Conservation (phyloP, 2,888 invertebrate species). For the Ditylenchus weischeri region DNA sequence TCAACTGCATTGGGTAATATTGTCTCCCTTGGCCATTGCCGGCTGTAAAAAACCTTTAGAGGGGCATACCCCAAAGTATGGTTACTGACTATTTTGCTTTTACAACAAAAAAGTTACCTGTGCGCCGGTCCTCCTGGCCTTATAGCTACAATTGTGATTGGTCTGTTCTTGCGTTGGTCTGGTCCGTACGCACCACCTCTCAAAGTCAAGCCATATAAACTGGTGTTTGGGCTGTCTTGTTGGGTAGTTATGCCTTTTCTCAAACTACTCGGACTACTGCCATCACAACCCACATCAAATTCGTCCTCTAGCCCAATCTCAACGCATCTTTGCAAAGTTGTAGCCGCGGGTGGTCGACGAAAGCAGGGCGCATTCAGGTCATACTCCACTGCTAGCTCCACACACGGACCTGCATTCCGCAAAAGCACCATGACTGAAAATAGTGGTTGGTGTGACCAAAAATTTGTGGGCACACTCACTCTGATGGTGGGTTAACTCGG, state of each 20-base stretch:
- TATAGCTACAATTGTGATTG: slow-evolving; percentile 83
- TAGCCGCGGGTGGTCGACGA: slow-evolving; percentile 12
- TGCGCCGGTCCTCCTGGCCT: slow-evolving; percentile 84
- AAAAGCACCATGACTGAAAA: slow-evolving; percentile 64
- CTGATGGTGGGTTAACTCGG: slow-evolving; percentile 74
- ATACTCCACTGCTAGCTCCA: slow-evolving; percentile 78
- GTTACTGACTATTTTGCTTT: too few species aligned
- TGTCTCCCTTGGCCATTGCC: too few species aligned
- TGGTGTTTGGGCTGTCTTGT: background rate
- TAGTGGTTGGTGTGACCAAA: too few species aligned
- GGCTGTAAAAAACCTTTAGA: too few species aligned
- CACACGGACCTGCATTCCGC: slow-evolving; percentile 68
- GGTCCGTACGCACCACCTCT: slow-evolving; percentile 73
- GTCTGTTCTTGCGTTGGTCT: slow-evolving; percentile 65
- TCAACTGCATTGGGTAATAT: too few species aligned
- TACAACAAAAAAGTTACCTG: slow-evolving; percentile 61
- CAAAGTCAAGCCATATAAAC: slow-evolving; percentile 65
- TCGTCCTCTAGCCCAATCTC: slow-evolving; percentile 20
- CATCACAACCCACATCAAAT: slow-evolving; percentile 7
- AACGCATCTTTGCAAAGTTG: slow-evolving; percentile 35
- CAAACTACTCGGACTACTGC: background rate
- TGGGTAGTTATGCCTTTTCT: background rate
- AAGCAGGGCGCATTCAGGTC: slow-evolving; percentile 72
- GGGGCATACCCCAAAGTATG: too few species aligned
- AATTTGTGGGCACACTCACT: slow-evolving; percentile 60